A percentile compares a stretch with the other conserved stretches of the same genome.
These are phyloP conservation scores for Pogonus chalceus DNA, from an alignment of 1,140 invertebrate species.

Conservation along the genomic window DNA sequence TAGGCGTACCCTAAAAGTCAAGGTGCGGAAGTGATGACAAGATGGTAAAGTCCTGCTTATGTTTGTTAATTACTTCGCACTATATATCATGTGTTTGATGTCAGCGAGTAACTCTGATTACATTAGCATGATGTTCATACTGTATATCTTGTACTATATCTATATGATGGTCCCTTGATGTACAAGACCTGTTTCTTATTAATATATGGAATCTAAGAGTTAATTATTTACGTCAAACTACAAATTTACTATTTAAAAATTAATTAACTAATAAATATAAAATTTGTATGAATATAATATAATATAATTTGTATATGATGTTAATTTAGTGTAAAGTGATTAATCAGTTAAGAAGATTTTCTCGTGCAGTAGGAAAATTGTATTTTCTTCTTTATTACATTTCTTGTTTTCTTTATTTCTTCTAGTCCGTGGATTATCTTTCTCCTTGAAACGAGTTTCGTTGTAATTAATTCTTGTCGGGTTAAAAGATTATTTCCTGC, in stretches of 20 bases:
- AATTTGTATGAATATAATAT: no score
- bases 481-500: neutral
- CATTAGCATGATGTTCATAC: slow-evolving; percentile 1
- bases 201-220: no score
- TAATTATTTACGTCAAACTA: no score
- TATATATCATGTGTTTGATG: neutral
- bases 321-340: neutral
- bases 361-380: neutral
- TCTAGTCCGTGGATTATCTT: neutral
- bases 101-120: neutral
- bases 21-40: no score
- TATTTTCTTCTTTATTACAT: neutral
- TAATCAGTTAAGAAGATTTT: neutral
- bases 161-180: no score
- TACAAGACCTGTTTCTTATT: no score
- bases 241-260: no score
- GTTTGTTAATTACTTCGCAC: neutral
- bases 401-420: neutral
- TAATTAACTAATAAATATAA: no score
- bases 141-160: no score
- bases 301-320: no score
- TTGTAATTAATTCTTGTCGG: neutral
- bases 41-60: neutral
- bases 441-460: neutral
- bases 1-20: no score